Base-by-base conservation (phyloP, 2,113 vertebrate species). In the Vanacampus margaritifer region DNA sequence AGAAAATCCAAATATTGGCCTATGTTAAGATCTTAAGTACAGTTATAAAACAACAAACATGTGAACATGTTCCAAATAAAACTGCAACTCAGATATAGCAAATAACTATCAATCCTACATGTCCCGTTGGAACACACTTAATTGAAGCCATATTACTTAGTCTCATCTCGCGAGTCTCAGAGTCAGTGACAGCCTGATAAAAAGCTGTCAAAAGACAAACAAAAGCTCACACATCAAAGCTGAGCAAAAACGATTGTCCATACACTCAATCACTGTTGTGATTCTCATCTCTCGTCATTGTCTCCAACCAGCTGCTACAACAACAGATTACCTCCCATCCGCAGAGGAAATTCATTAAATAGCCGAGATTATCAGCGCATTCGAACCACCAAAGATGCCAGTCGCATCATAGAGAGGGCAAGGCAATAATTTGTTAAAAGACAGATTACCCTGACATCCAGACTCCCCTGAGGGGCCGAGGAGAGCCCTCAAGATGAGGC, bases 401-500 rank as follows among this genome's bases (percentile, higher is more conserved):
- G 51, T 60, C 66, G 64, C 61, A 54, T 67, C 35, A 7, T 69
- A 9, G 68, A 58, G 28, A 48, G 51, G 63, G 72, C 61, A 64
- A 53, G 41, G 68, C 58, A 75, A 65, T 64, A 64, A 72, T 73
- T 57, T 21, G 14, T 62, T 69, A 62, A 79, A 63, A 50, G 59
- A 78, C 65, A 71, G 74, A 89, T 84, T 75, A 83, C 67, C 74
- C 61, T 57, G 75, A 69, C 45, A 75, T 64, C 43, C 76, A 69
- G 78, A 81, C 75, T 82, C 70, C 79, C 83, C 71, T 67, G 35
- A 7, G 84, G 79, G 78, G 9, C 61, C 13, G 2, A 43, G 36
- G 39, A 75, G 86, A 79, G 79, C 68, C 81, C 78, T 83, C 28
- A 35, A 86, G 78, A 85, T 79, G 76, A 80, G 64, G 79, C 83